Percentiles rank a stretch among this genome's conserved stretches.
These are phyloP conservation scores for Scatophagus argus DNA, from an alignment of 2,113 vertebrate genomes.

Conservation along the genomic window DNA sequence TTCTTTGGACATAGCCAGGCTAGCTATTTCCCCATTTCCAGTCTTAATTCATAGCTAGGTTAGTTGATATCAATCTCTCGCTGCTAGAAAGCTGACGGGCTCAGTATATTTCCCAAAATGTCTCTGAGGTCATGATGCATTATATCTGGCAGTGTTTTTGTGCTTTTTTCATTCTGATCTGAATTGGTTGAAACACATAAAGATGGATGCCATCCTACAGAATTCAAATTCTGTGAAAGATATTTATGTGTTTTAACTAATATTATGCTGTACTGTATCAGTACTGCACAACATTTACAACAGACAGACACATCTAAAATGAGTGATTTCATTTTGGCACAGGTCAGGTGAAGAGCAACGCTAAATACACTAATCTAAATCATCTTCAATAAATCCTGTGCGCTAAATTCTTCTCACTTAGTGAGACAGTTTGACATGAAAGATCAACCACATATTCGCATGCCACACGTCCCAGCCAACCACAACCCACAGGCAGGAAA, in stretches of 20 bases:
- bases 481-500: slow-evolving; percentile 70
- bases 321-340: slow-evolving; percentile 25
- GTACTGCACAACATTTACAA: not conserved
- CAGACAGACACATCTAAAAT: slow-evolving; percentile 4
- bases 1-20: not conserved
- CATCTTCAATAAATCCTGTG: slow-evolving; percentile 40
- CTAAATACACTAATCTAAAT: slow-evolving; percentile 32
- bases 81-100: not conserved
- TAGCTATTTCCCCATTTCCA: not conserved
- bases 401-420: slow-evolving; percentile 45
- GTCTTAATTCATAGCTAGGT: not conserved
- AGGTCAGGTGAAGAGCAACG: not conserved
- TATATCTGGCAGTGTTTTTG: not conserved
- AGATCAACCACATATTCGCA: slow-evolving; percentile 53
- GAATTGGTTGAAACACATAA: not conserved
- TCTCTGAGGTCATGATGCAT: not conserved
- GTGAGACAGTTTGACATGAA: slow-evolving; percentile 54
- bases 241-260: not conserved
- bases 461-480: slow-evolving; percentile 55
- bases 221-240: not conserved
- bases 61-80: too few species aligned
- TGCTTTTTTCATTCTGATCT: not conserved
- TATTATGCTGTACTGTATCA: not conserved
- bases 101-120: too few species aligned
- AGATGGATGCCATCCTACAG: not conserved